Evolutionary conservation across 2,888 invertebrate genomes (phyloP).

Genomic region (Deilephila porcellus): DNA sequence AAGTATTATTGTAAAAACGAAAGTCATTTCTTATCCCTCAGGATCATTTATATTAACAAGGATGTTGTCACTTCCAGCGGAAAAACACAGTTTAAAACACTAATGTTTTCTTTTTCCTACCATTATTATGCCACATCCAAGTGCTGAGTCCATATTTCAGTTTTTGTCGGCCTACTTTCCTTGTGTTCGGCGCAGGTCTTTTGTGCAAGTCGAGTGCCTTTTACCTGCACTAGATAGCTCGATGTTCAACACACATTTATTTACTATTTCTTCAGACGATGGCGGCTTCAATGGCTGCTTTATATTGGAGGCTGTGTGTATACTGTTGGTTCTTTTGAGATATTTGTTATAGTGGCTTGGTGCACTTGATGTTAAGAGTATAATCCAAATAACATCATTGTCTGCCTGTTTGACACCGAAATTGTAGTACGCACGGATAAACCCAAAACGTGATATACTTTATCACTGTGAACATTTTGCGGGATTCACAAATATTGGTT

Average conservation of each 20-base stretch:
- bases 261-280: constrained; percentile 16
- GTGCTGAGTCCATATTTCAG: not conserved
- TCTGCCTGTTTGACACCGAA: too few species aligned
- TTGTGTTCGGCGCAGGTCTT: constrained; percentile 52
- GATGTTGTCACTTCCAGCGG: not conserved
- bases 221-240: constrained; percentile 61
- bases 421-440: too few species aligned
- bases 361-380: too few species aligned
- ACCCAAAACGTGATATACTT: too few species aligned
- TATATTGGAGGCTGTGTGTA: not conserved
- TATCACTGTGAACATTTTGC: too few species aligned
- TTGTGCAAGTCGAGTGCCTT: constrained; percentile 67
- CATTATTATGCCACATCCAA: constrained; percentile 42
- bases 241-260: constrained; percentile 19
- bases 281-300: not conserved
- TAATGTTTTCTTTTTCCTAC: not conserved
- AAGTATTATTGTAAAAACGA: too few species aligned
- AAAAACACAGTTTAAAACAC: not conserved
- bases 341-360: too few species aligned
- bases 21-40: too few species aligned
- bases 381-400: too few species aligned
- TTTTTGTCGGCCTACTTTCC: constrained; percentile 63
- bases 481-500: too few species aligned
- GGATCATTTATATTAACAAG: not conserved
- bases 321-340: not conserved